Base-by-base conservation (phyloP, 2,888 invertebrate genomes). In the Halictus ligatus region DNA sequence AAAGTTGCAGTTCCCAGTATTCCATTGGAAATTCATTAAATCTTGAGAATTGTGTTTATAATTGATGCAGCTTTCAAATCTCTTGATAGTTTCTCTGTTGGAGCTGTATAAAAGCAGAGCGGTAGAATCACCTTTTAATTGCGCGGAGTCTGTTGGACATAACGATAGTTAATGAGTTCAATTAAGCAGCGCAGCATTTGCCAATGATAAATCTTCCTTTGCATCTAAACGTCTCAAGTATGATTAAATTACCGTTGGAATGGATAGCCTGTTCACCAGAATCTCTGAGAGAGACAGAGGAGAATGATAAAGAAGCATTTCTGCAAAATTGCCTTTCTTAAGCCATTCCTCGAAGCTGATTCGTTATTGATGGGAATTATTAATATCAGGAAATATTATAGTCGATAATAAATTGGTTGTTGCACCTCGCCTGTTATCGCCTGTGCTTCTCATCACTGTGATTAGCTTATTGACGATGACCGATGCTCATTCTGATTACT, bases 201-300 rank as follows among this genome's bases (percentile, higher is more conserved):
- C 43, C 43, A 71, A 71, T 71, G 71, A 71, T 43, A n/a, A 43
- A 71, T 71, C 71, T 71, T 71, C 43, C 6, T 43, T 71, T 43
- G 71, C 71, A 13, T n/a, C 43, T 46, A 12, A 40, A 35, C 21
- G 69, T 69, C 43, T 71, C 43, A 7, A 43, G 43, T n/a, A 43
- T 40, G 43, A 71, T 71, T 43, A 43, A 71, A 71, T 71, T n/a
- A 71, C 69, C 40, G 21, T 69, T 69, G 69, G 21, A 69, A 69
- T 69, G 10, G 40, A 69, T 69, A 40, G 40, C 21, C 69, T 12
- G 40, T 40, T 69, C 40, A 0, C 40, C 40, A 58, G 58, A n/a
- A 5, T n/a, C 58, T 40, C 10, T 40, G 15, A 21, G 10, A 3
- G 12, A 25, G 60, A 25, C 12, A 13, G 60, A 25, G 48, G 48